Evolutionary conservation across 2,113 vertebrate species (phyloP).

Genomic region (Pygathrix nemaeus): DNA sequence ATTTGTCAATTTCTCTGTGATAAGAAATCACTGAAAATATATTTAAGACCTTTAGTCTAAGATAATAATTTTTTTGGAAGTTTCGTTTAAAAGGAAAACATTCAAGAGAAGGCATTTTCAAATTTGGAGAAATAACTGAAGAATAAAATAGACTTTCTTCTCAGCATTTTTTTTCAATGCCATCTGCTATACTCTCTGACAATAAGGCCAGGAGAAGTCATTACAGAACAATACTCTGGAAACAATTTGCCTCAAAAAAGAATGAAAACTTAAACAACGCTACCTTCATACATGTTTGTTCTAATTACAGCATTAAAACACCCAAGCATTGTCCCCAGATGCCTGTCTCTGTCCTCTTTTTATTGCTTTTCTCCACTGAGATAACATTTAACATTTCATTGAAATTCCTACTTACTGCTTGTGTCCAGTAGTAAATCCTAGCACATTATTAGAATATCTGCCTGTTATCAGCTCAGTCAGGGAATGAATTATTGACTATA

Average conservation of each 20-base stretch:
- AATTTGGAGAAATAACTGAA: conserved; percentile 52
- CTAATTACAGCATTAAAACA: conserved; percentile 76
- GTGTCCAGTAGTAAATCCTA: conserved; percentile 82
- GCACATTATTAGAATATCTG: conserved; percentile 81
- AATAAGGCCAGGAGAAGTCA: conserved; percentile 67
- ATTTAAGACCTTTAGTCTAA: conserved; percentile 77
- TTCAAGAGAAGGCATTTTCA: conserved; percentile 63
- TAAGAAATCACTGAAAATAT: conserved; percentile 79
- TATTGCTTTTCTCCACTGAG: conserved; percentile 71
- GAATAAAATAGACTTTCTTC: conserved; percentile 65
- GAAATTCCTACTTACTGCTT: conserved; percentile 78
- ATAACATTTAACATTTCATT: conserved; percentile 79
- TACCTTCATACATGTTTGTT: conserved; percentile 70
- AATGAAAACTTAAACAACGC: conserved; percentile 76
- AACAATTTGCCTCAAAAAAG: conserved; percentile 73
- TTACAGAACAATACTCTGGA: conserved; percentile 66
- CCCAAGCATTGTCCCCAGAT: conserved; percentile 54
- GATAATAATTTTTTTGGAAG: conserved; percentile 54
- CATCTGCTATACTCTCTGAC: conserved; percentile 71
- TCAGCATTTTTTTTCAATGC: conserved; percentile 12
- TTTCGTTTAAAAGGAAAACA: conserved; percentile 58
- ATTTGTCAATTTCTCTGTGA: conserved; percentile 77
- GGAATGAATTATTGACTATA: conserved; percentile 84
- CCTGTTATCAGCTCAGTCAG: conserved; percentile 74
- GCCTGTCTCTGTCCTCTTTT: conserved; percentile 72